phyloP scores from a whole-genome alignment of 2,113 vertebrate genomes.

The Oxygymnocypris stewartii region DNA sequence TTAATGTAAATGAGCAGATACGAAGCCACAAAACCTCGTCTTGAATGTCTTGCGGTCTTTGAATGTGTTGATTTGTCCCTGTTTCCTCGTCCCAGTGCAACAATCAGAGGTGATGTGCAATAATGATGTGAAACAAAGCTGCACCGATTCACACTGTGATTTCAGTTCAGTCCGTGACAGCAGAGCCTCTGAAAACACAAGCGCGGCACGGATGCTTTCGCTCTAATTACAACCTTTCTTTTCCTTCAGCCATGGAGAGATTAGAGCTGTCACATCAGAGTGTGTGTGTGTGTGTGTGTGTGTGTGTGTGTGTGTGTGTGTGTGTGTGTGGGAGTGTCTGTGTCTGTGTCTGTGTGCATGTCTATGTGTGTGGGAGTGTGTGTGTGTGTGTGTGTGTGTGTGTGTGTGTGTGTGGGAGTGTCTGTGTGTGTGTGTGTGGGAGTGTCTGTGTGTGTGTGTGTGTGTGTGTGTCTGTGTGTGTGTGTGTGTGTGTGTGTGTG shows the following conservation, averaged over 20 bases:
- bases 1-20: no score
- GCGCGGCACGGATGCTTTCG: background rate
- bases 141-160: slow-evolving; percentile 76
- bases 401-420: no score
- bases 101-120: slow-evolving; percentile 68
- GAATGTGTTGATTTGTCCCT: background rate
- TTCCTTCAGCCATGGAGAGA: slow-evolving; percentile 49
- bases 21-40: background rate
- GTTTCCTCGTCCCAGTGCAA: slow-evolving; percentile 57
- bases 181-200: slow-evolving; percentile 3
- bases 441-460: no score
- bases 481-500: no score
- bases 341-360: no score
- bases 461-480: no score
- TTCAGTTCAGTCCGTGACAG: slow-evolving; percentile 56
- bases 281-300: slow-evolving; percentile 55
- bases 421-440: no score
- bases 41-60: slow-evolving; percentile 15
- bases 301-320: background rate
- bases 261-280: slow-evolving; percentile 52
- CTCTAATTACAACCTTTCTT: slow-evolving; percentile 32
- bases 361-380: no score
- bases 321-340: no score
- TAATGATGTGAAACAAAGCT: slow-evolving; percentile 64
- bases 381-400: no score